Conservation (phyloP, 2,888 invertebrate species). For the Odiellus spinosus region DNA sequence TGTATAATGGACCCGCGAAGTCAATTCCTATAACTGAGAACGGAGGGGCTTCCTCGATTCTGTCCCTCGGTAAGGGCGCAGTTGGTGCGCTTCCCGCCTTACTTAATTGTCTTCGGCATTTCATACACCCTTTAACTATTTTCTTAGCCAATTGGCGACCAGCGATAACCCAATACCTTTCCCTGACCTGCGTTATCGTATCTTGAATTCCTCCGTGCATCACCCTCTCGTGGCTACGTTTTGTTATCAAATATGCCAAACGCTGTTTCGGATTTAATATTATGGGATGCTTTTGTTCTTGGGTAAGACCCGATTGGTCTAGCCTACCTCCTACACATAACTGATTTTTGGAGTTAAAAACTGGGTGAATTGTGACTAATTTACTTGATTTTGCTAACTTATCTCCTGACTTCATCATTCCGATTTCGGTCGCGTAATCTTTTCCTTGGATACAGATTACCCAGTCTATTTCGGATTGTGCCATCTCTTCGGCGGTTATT, state of each 20-base stretch:
- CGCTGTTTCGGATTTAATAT: neutral
- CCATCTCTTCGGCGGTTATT: no score
- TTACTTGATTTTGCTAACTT: no score
- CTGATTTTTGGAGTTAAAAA: neutral
- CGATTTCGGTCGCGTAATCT: no score
- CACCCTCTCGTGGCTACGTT: neutral
- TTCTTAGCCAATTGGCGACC: neutral
- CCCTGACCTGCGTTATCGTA: neutral
- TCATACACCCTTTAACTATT: neutral
- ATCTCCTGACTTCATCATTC: no score
- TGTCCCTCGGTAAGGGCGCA: neutral
- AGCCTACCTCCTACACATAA: constrained; percentile 1
- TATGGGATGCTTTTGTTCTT: constrained; percentile 1
- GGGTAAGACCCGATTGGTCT: neutral
- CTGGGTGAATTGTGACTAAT: no score
- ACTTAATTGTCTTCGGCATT: neutral
- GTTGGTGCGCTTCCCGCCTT: neutral
- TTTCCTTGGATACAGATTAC: no score
- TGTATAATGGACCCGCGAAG: neutral
- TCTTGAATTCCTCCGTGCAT: constrained; percentile 2
- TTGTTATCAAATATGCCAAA: constrained; percentile 1
- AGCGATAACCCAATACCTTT: neutral
- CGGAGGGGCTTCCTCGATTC: neutral
- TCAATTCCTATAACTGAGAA: constrained; percentile 1
- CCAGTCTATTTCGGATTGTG: no score